Conservation (phyloP, 1,140 invertebrate species). For the Lasaia peninsularis region DNA sequence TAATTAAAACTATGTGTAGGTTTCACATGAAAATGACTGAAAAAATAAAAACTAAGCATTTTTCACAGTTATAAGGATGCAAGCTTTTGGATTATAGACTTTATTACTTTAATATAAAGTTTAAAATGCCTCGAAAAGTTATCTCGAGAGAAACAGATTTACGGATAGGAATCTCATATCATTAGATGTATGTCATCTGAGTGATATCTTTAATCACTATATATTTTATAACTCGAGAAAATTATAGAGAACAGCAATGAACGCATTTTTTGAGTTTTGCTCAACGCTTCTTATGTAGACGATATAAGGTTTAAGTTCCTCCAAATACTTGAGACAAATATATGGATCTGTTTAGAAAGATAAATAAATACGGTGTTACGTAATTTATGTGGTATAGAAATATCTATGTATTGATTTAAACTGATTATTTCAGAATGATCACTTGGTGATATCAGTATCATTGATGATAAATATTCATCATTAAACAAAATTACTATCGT, state of each 20-base stretch:
- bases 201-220: neutral
- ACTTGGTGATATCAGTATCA: no score
- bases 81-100: neutral
- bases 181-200: neutral
- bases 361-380: neutral
- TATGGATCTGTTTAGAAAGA: neutral
- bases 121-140: neutral
- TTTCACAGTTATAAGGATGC: no score
- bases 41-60: no score
- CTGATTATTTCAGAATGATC: no score
- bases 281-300: neutral
- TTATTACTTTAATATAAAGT: neutral
- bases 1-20: no score
- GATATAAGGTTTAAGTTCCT: conserved; percentile 9
- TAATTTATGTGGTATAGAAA: no score
- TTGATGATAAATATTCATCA: no score
- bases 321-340: neutral
- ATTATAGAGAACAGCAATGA: neutral
- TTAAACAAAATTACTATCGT: no score
- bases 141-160: neutral
- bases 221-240: neutral
- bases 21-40: no score
- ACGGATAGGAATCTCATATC: neutral
- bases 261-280: neutral
- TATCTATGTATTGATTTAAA: no score